Percentiles rank a stretch among this genome's conserved stretches.
phyloP scores from a whole-genome alignment of 2,888 invertebrate species.

The Chouioia cunea region DNA sequence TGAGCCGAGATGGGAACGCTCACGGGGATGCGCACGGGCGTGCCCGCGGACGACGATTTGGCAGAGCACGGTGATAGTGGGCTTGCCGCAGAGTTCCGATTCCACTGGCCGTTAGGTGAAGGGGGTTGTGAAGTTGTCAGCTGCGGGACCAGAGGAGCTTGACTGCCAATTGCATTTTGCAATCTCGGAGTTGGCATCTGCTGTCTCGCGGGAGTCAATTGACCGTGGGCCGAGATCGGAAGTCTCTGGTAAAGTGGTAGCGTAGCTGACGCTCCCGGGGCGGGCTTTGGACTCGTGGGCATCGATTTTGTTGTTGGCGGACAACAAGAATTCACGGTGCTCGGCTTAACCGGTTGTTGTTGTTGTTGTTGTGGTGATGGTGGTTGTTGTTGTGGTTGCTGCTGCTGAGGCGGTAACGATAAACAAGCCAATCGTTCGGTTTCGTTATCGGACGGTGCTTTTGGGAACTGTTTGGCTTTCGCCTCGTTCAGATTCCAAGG shows the following conservation, averaged over 20 bases:
- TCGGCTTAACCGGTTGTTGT: too few species aligned
- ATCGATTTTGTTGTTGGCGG: conserved; percentile 21
- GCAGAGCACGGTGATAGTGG: conserved; percentile 54
- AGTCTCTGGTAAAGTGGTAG: conserved; percentile 63
- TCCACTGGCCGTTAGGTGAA: conserved; percentile 66
- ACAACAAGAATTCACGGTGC: neutral
- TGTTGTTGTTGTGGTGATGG: conserved; percentile 20
- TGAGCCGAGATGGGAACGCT: conserved; percentile 63
- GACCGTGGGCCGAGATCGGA: conserved; percentile 62
- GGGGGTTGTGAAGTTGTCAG: conserved; percentile 58
- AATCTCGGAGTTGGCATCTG: conserved; percentile 59
- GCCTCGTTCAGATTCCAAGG: too few species aligned
- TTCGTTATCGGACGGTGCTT: too few species aligned
- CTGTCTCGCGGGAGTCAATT: conserved; percentile 60
- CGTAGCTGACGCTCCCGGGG: conserved; percentile 43
- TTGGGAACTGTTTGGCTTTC: too few species aligned
- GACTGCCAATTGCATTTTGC: conserved; percentile 52
- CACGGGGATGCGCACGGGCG: conserved; percentile 61
- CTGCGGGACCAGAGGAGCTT: too few species aligned
- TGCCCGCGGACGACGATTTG: conserved; percentile 53
- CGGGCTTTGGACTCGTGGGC: conserved; percentile 42
- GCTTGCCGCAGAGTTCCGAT: conserved; percentile 54
- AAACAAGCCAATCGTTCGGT: too few species aligned
- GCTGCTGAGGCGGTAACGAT: conserved; percentile 32
- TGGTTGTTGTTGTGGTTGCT: neutral